A percentile compares a stretch with the other conserved stretches of the same genome.
Evolutionary conservation across 1,140 invertebrate genomes (phyloP).

Genomic region (Hyles euphorbiae): DNA sequence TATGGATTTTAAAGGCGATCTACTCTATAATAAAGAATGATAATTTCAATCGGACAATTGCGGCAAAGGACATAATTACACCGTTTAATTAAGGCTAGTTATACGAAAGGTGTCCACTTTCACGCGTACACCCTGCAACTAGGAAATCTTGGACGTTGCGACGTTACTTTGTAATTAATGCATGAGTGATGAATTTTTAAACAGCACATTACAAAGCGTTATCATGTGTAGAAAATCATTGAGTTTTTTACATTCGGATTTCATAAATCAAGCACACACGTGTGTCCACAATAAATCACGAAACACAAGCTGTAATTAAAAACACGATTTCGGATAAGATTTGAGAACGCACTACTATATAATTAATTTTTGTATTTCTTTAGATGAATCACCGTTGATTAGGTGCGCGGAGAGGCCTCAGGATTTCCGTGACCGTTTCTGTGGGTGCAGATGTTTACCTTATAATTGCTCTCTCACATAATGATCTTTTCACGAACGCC

Average conservation of each 20-base stretch:
- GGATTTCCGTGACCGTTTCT: conserved; percentile 41
- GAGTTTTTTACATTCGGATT: conserved; percentile 10
- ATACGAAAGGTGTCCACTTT: conserved; percentile 64
- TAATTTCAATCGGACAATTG: conserved; percentile 56
- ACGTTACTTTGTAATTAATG: conserved; percentile 41
- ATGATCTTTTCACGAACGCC: conserved; percentile 55
- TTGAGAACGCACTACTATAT: conserved; percentile 53
- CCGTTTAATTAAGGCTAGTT: conserved; percentile 59
- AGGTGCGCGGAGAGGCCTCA: conserved; percentile 41
- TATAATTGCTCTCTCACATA: conserved; percentile 61
- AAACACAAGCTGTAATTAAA: conserved; percentile 63
- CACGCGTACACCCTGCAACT: conserved; percentile 49
- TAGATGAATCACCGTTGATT: conserved; percentile 69
- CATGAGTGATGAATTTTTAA: conserved; percentile 18
- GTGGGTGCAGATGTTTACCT: conserved; percentile 63
- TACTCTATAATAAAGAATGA: conserved; percentile 57
- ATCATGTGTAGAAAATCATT: background rate
- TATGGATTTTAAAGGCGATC: conserved; percentile 48
- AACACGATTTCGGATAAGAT: conserved; percentile 57
- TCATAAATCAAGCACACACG: conserved; percentile 50
- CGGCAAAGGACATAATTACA: conserved; percentile 66
- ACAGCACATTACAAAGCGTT: background rate
- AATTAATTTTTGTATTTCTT: conserved; percentile 69
- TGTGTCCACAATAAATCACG: conserved; percentile 60
- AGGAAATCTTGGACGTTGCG: conserved; percentile 44